These are phyloP conservation scores for Ostrea denselamellosa DNA, from an alignment of 1,140 invertebrate species.

Conservation along the genomic window DNA sequence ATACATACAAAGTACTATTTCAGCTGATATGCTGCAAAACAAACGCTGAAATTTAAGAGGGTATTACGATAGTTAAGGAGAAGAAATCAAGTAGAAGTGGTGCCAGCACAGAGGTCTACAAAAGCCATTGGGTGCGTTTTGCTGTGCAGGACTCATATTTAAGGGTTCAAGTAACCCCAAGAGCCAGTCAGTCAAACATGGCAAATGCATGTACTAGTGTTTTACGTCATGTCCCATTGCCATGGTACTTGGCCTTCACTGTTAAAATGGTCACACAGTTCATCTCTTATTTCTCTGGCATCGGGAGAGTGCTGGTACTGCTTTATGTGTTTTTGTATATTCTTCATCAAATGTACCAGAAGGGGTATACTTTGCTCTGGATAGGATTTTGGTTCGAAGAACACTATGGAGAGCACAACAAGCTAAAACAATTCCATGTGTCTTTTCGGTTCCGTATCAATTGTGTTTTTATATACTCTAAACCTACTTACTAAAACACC, in stretches of 20 bases:
- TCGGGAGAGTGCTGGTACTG: not conserved
- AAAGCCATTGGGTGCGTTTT: not conserved
- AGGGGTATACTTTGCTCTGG: too few relatives aligned
- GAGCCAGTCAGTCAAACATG: not conserved
- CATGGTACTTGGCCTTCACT: too few relatives aligned
- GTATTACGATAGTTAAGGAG: not conserved
- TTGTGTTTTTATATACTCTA: conserved; percentile 50
- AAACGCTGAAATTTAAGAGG: not conserved
- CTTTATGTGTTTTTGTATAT: not conserved
- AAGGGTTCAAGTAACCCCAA: not conserved
- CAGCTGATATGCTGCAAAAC: not conserved
- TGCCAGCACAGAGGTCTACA: not conserved
- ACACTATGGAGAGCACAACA: conserved; percentile 46
- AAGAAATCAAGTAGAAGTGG: not conserved
- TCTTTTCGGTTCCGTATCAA: conserved; percentile 47
- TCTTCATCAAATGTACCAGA: conserved; percentile 25
- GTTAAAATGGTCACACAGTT: too few relatives aligned
- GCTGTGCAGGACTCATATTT: not conserved
- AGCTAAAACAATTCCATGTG: conserved; percentile 30
- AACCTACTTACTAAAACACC: conserved; percentile 53
- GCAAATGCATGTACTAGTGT: too few relatives aligned
- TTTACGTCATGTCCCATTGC: conserved; percentile 28
- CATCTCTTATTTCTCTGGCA: too few relatives aligned
- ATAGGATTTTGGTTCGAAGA: not conserved
- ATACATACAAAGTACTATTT: too few relatives aligned